phyloP scores from a whole-genome alignment of 30 jellyfish, hydroid and myxozoan genomes.

The Hydractinia symbiolongicarpus region DNA sequence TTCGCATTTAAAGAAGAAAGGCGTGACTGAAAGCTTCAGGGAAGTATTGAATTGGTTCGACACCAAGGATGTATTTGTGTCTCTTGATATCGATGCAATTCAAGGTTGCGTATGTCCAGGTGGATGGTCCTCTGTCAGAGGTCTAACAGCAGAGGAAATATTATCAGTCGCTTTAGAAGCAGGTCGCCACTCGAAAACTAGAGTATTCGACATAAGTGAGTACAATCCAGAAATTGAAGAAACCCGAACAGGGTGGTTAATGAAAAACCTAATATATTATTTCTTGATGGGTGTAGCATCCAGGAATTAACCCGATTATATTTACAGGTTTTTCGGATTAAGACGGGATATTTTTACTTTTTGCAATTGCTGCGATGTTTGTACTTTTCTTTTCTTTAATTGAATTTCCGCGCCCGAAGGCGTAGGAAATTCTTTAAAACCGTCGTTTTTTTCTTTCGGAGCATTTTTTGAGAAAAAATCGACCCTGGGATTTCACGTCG shows the following conservation, averaged over 20 bases:
- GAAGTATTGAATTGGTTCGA: constrained; percentile 7
- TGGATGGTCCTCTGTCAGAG: constrained; percentile 27
- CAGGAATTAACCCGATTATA: no score
- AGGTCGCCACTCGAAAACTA: constrained; percentile 10
- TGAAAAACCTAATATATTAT: constrained; percentile 15
- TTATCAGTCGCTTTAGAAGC: constrained; percentile 10
- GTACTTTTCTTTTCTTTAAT: no score
- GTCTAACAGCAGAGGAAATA: constrained; percentile 32
- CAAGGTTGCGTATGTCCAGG: constrained; percentile 33
- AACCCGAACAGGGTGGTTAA: constrained; percentile 22
- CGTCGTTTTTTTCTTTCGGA: no score
- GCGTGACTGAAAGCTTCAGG: neutral
- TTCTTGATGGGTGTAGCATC: constrained; percentile 28
- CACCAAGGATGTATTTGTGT: constrained; percentile 16
- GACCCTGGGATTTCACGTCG: no score
- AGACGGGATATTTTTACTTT: no score
- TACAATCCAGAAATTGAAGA: constrained; percentile 28
- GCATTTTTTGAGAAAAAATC: no score
- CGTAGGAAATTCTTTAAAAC: no score
- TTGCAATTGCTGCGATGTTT: no score
- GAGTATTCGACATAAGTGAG: constrained; percentile 28
- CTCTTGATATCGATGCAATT: constrained; percentile 35
- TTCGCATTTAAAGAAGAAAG: neutral
- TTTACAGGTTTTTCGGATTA: no score
- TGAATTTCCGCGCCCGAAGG: no score